A percentile compares a stretch with the other conserved stretches of the same genome.
Conservation (phyloP, 2,888 invertebrate genomes). For the Drosophila kuntzei region DNA sequence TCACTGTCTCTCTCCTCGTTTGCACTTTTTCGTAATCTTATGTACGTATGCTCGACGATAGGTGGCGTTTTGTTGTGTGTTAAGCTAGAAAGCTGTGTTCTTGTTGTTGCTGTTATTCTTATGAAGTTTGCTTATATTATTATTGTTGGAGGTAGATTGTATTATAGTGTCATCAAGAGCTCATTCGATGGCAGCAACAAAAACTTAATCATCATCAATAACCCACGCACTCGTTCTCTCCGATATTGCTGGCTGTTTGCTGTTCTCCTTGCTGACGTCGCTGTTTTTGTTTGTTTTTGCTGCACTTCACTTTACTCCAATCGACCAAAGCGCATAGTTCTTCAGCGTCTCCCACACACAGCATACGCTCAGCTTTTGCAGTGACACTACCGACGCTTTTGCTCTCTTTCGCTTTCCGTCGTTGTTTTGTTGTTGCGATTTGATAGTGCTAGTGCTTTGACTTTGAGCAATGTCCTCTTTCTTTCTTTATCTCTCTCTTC, state of each 20-base stretch:
- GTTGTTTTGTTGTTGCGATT: slow-evolving; percentile 31
- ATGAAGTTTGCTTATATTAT: slow-evolving; percentile 39
- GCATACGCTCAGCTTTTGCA: slow-evolving; percentile 54
- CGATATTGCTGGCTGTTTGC: slow-evolving; percentile 11
- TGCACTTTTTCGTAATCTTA: slow-evolving; percentile 9
- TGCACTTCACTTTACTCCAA: slow-evolving; percentile 29
- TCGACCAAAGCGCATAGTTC: slow-evolving; percentile 16
- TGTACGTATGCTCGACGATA: slow-evolving; percentile 43
- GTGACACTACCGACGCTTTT: slow-evolving; percentile 33
- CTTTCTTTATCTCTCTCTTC: slow-evolving; percentile 3
- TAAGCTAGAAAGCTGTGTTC: slow-evolving; percentile 7
- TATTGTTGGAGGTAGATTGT: slow-evolving; percentile 65
- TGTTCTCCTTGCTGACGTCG: slow-evolving; percentile 3
- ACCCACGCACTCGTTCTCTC: slow-evolving; percentile 11
- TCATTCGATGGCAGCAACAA: slow-evolving; percentile 26
- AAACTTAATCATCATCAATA: slow-evolving; percentile 6
- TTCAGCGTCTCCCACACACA: slow-evolving; percentile 28
- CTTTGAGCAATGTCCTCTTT: slow-evolving; percentile 58
- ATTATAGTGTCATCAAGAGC: slow-evolving; percentile 29
- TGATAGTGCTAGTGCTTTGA: slow-evolving; percentile 42
- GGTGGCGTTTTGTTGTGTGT: slow-evolving; percentile 49
- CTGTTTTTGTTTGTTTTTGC: slow-evolving; percentile 19
- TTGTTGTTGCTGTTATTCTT: slow-evolving; percentile 13
- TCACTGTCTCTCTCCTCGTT: slow-evolving; percentile 2
- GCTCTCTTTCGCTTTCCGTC: slow-evolving; percentile 14